These are phyloP conservation scores for Anser brachyrhynchus DNA, from an alignment of 2,113 vertebrate species.

Conservation along the genomic window DNA sequence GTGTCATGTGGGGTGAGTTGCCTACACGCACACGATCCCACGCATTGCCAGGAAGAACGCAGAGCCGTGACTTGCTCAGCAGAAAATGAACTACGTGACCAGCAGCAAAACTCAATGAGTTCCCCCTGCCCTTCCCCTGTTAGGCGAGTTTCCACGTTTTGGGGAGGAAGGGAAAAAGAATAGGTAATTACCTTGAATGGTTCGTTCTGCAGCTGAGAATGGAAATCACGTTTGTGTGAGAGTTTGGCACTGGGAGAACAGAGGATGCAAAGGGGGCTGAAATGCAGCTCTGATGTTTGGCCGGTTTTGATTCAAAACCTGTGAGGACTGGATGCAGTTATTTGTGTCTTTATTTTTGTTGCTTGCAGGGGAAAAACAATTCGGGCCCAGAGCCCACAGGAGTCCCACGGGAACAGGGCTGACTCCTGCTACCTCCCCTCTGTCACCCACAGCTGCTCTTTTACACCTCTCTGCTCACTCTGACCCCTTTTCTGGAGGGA, in stretches of 20 bases:
- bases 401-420: not conserved
- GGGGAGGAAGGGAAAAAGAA: slow-evolving; percentile 33
- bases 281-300: not conserved
- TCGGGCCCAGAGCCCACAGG: not conserved
- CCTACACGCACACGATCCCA: not conserved
- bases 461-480: not conserved
- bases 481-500: not conserved
- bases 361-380: not conserved
- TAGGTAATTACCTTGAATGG: slow-evolving; percentile 39
- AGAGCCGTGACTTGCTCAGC: not conserved
- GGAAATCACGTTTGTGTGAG: not conserved
- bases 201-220: slow-evolving; percentile 33
- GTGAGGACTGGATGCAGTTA: not conserved
- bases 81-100: slow-evolving; percentile 19
- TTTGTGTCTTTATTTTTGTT: not conserved
- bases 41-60: not conserved
- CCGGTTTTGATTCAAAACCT: not conserved
- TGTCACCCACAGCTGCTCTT: not conserved
- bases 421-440: not conserved
- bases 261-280: not conserved
- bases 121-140: not conserved
- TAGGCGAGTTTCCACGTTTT: not conserved
- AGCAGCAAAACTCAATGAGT: not conserved
- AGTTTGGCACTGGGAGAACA: not conserved
- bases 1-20: not conserved